Conservation (phyloP, 2,888 invertebrate species). For the Melinaea marsaeus region DNA sequence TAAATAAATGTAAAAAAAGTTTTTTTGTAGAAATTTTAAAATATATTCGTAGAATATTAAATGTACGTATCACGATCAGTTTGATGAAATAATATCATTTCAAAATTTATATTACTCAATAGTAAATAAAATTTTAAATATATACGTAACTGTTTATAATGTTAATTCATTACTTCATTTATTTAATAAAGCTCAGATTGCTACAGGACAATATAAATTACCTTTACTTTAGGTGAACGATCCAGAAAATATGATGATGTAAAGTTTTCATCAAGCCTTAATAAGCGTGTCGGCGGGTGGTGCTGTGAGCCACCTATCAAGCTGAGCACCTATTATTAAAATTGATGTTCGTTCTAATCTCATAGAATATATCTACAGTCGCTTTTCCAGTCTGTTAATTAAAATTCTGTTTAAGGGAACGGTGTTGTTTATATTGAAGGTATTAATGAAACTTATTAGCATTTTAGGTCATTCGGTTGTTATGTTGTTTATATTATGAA, state of each 20-base stretch:
- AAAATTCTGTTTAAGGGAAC: slow-evolving; percentile 3
- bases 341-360: slow-evolving; percentile 32
- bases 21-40: too few relatives aligned
- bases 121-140: slow-evolving; percentile 64
- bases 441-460: neutral
- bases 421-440: neutral
- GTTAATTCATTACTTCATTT: slow-evolving; percentile 72
- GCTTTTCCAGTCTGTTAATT: slow-evolving; percentile 28
- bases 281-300: slow-evolving; percentile 48
- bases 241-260: slow-evolving; percentile 74
- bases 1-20: too few relatives aligned
- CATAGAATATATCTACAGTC: slow-evolving; percentile 29
- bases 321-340: slow-evolving; percentile 44
- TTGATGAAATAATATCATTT: too few relatives aligned
- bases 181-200: slow-evolving; percentile 71
- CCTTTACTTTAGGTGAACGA: slow-evolving; percentile 73
- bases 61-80: too few relatives aligned
- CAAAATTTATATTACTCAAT: too few relatives aligned
- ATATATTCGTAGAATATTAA: too few relatives aligned
- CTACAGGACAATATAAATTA: slow-evolving; percentile 72
- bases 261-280: slow-evolving; percentile 67
- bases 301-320: slow-evolving; percentile 31
- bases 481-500: too few relatives aligned
- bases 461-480: too few relatives aligned
- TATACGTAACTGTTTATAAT: too few relatives aligned